Percentiles rank a stretch among this genome's conserved stretches.
Conservation (phyloP, 1,140 invertebrate genomes). For the Rhizoglyphus robini region DNA sequence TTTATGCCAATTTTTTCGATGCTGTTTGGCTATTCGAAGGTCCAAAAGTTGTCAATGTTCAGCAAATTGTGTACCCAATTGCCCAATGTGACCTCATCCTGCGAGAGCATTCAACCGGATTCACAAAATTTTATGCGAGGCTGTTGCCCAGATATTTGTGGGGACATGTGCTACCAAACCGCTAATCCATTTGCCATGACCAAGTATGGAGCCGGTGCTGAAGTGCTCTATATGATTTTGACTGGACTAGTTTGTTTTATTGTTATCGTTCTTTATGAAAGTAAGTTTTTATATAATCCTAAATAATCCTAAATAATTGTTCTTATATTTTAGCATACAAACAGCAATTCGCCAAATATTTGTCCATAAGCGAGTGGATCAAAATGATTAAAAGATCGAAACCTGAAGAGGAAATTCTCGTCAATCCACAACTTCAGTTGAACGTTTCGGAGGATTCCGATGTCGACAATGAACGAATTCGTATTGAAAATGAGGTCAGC, state of each 20-base stretch:
- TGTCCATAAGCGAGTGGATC: not conserved
- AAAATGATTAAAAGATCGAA: not conserved
- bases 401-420: not conserved
- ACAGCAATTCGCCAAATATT: not conserved
- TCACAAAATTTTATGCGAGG: too few species aligned
- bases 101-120: too few species aligned
- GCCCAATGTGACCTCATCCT: not conserved
- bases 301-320: too few species aligned
- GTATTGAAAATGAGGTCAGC: constrained; percentile 35
- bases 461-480: too few species aligned
- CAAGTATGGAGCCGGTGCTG: not conserved
- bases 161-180: not conserved
- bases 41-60: not conserved
- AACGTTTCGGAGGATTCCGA: not conserved
- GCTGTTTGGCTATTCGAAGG: constrained; percentile 4
- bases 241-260: not conserved
- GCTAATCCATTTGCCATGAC: not conserved
- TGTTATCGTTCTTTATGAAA: not conserved
- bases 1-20: constrained; percentile 13
- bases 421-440: too few species aligned
- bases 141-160: not conserved
- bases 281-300: too few species aligned
- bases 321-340: not conserved
- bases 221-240: not conserved
- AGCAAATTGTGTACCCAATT: not conserved